phyloP scores from a whole-genome alignment of 2,888 invertebrate species.

The Cremastinae sp. region DNA sequence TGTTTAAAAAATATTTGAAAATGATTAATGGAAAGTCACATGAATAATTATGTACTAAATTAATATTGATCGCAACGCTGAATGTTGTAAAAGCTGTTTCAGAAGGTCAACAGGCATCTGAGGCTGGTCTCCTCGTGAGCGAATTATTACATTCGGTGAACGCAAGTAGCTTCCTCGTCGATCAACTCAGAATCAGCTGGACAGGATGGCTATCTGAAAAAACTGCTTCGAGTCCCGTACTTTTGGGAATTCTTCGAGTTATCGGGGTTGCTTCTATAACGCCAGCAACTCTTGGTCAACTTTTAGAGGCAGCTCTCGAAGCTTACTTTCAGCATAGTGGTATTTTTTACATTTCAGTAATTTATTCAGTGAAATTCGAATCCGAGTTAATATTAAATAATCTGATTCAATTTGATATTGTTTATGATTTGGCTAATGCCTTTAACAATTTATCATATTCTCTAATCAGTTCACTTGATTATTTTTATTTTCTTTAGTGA shows the following conservation, averaged over 20 bases:
- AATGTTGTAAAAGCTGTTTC: slow-evolving; percentile 73
- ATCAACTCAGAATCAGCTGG: slow-evolving; percentile 76
- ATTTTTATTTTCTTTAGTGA: slow-evolving; percentile 64
- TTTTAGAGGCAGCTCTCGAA: slow-evolving; percentile 82
- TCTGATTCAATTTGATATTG: too few species aligned
- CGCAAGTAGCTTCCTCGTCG: slow-evolving; percentile 74
- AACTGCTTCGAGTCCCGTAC: slow-evolving; percentile 80
- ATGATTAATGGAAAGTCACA: too few species aligned
- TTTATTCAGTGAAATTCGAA: too few species aligned
- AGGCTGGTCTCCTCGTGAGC: slow-evolving; percentile 81
- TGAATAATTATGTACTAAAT: too few species aligned
- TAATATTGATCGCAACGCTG: too few species aligned
- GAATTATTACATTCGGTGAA: slow-evolving; percentile 81
- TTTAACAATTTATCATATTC: too few species aligned
- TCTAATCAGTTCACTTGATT: too few species aligned
- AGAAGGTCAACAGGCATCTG: slow-evolving; percentile 79
- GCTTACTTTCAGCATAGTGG: slow-evolving; percentile 82
- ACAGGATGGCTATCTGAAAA: slow-evolving; percentile 81
- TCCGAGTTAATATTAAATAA: too few species aligned
- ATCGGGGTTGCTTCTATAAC: slow-evolving; percentile 80
- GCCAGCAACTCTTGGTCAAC: slow-evolving; percentile 80
- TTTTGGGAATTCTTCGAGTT: slow-evolving; percentile 80
- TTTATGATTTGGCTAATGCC: too few species aligned
- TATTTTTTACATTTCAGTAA: slow-evolving; percentile 62
- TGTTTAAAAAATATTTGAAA: too few species aligned